Evolutionary conservation across 1,140 invertebrate genomes (phyloP).

Genomic region (Alviniconcha marisindica): DNA sequence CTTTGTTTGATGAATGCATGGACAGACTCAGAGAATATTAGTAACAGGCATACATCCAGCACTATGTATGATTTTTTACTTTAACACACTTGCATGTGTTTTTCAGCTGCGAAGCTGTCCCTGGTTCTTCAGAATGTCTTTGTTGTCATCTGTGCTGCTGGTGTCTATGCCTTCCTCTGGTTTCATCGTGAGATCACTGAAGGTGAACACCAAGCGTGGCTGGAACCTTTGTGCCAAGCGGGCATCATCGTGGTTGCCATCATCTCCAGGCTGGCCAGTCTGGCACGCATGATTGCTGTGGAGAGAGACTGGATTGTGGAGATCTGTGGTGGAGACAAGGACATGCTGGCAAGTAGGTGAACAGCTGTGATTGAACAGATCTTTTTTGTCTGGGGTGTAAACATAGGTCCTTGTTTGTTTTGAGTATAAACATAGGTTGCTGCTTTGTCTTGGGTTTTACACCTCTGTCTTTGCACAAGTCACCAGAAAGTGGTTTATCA

Average conservation of each 20-base stretch:
- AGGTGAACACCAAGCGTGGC: constrained; percentile 42
- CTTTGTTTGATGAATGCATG: no score
- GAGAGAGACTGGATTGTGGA: constrained; percentile 80
- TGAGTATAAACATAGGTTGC: neutral
- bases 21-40: no score
- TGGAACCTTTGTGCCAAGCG: constrained; percentile 42
- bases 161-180: constrained; percentile 54
- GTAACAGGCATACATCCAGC: no score
- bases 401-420: neutral
- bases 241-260: constrained; percentile 69
- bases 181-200: constrained; percentile 42
- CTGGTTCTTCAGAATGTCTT: constrained; percentile 62
- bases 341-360: constrained; percentile 62
- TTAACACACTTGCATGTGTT: constrained; percentile 13
- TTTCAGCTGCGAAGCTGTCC: constrained; percentile 61
- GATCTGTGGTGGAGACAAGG: constrained; percentile 68
- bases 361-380: no score
- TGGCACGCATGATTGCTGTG: constrained; percentile 76
- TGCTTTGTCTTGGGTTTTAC: neutral
- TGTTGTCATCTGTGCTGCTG: constrained; percentile 58
- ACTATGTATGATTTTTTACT: constrained; percentile 4
- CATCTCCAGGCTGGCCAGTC: constrained; percentile 69
- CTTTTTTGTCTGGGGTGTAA: no score
- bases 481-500: neutral
- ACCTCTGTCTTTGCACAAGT: neutral